Evolutionary conservation across 2,888 invertebrate genomes (phyloP).

Genomic region (Catonia carolina): DNA sequence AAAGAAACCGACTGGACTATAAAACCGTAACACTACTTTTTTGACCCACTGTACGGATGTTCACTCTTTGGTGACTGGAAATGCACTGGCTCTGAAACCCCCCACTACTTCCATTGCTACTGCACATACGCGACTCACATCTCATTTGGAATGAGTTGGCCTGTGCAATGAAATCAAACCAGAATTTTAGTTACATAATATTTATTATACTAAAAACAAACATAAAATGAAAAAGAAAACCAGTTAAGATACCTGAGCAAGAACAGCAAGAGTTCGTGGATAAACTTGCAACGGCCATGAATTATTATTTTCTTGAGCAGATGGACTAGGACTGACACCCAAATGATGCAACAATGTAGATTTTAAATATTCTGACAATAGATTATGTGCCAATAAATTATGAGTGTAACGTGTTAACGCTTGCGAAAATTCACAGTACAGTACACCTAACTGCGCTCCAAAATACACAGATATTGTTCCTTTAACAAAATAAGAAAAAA

Average conservation of each 20-base stretch:
- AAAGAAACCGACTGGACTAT: no score
- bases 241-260: conserved; percentile 77
- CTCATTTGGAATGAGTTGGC: no score
- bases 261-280: conserved; percentile 68
- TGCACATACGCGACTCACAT: no score
- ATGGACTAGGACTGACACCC: conserved; percentile 63
- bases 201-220: no score
- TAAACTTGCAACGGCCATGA: conserved; percentile 74
- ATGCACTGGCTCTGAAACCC: no score
- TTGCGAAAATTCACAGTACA: conserved; percentile 69
- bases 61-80: no score
- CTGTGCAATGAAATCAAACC: no score
- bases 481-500: conserved; percentile 35
- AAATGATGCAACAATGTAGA: conserved; percentile 64
- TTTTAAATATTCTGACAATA: conserved; percentile 60
- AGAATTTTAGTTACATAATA: no score
- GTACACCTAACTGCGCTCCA: conserved; percentile 59
- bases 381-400: conserved; percentile 65
- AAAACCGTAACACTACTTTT: no score
- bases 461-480: conserved; percentile 70
- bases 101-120: no score
- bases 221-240: no score
- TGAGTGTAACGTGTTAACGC: conserved; percentile 70
- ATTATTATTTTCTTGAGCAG: conserved; percentile 49
- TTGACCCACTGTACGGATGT: no score